A percentile compares a stretch with the other conserved stretches of the same genome.
phyloP scores from a whole-genome alignment of 2,113 vertebrate species.

The Eurystomus gularis region DNA sequence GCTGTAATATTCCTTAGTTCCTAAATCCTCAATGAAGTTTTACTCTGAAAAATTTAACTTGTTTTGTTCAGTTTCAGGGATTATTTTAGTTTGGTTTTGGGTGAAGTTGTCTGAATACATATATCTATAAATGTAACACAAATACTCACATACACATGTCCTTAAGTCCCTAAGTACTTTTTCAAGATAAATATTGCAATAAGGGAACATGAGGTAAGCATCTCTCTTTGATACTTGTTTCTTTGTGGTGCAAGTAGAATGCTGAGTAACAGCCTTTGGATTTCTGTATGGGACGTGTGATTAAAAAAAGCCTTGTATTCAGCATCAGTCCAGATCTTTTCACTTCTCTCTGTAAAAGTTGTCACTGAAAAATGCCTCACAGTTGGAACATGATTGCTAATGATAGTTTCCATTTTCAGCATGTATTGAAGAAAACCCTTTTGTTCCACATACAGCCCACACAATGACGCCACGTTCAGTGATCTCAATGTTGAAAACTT shows the following conservation, averaged over 20 bases:
- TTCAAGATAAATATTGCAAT: not conserved
- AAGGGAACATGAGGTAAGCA: not conserved
- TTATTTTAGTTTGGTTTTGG: not conserved
- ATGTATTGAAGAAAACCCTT: conserved; percentile 26
- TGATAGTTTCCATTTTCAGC: conserved; percentile 63
- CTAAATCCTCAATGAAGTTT: not conserved
- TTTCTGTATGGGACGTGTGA: not conserved
- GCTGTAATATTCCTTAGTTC: not conserved
- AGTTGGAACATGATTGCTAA: conserved; percentile 2
- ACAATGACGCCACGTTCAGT: conserved; percentile 9
- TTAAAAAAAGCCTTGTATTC: not conserved
- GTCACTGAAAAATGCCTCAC: conserved; percentile 10
- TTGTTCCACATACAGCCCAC: conserved; percentile 45
- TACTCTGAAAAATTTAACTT: not conserved
- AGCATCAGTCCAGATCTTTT: not conserved
- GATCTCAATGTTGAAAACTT: not conserved
- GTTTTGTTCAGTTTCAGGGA: not conserved
- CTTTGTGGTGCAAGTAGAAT: not conserved
- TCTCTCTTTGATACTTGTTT: not conserved
- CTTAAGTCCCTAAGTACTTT: not conserved
- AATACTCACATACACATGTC: rapidly evolving
- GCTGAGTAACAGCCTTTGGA: not conserved
- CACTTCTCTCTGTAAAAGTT: not conserved
- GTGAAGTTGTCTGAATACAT: not conserved
- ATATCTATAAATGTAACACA: not conserved